Evolutionary conservation across 2,888 invertebrate species (phyloP), one percentile per base, ranked within the genome.

Genomic region (Eulithis testata): DNA sequence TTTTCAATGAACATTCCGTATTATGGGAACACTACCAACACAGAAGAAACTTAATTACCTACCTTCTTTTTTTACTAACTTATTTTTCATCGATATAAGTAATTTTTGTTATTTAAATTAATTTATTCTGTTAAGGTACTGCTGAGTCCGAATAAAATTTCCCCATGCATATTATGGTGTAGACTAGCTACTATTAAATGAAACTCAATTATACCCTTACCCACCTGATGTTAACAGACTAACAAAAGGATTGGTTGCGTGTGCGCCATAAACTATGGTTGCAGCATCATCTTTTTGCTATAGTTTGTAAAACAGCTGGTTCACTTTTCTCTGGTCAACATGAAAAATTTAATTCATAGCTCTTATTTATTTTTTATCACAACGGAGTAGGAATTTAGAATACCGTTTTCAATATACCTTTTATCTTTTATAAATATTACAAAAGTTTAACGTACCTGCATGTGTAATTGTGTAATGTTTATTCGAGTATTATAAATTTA

Each of bases 201-300:
- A 78, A 80, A 83, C 79, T 81, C 81, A 86, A 87, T 87, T 85
- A 87, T 80, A 21, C 21, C 1, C 2, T 1, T 21, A 84, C 80
- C 85, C 82, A 86, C 83, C 85, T 88, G n/a, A n/a, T n/a, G 80
- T 76, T 75, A 73, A 58, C 66, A 60, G 62, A 51, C 61, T 65
- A 70, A 87, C 85, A 88, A 86, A 84, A 78, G 83, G 77, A 82
- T 82, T 73, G 77, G 80, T 81, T 78, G 80, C 75, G 76, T 76
- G 79, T 74, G 76, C 71, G 71, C 72, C 79, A 84, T 86, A 86
- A 85, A 84, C 76, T 77, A 79, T 76, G 75, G 49, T 63, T 52
- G 52, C 51, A 60, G 53, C 54, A 65, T 56, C 60, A 58, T 56
- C 60, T 56, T 63, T 51, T 51, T 56, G 49, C 27, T 44, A 56